Evolutionary conservation across 2,888 invertebrate species (phyloP), one percentile per base, ranked within the genome.

Genomic region (Polymixis lichenea): DNA sequence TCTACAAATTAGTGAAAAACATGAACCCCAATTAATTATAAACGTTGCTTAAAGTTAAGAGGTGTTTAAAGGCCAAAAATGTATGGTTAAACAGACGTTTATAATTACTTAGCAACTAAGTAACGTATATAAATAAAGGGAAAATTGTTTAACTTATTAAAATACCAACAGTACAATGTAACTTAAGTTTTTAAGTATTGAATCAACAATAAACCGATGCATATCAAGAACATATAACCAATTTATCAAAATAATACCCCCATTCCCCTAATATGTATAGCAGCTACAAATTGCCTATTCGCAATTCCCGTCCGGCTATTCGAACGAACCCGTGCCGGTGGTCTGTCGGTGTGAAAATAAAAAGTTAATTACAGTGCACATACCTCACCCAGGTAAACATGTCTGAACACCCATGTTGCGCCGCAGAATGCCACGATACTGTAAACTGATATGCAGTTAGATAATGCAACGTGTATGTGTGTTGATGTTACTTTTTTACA

Each of bases 331-430:
- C 75, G 61, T 60, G 76, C 82, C 73, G 86, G 87, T 86, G 88
- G 86, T 88, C 84, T 72, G 78, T 28, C 80, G 73, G 87, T 77
- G 88, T 90, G 87, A 89, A 91, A 93, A 93, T 92, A 92, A 93
- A 92, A 92, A 90, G 91, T 93, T 94, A 93, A 93, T 93, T 92
- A 91, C 91, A 87, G 82, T 76, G 84, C 87, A 84, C 83, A 86
- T 84, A 87, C 87, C 84, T 81, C 86, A 87, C 89, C 87, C 90
- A 91, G 91, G 93, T 94, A 94, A 93, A 94, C 94, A 93, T 84
- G 88, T 73, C 87, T 87, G 92, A 91, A 93, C 94, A 93, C 94
- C 94, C 93, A 92, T 92, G 92, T 90, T 82, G 94, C 73, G 86
- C 72, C 72, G 77, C 85, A 82, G 84, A 75, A 78, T 75, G 75